Base-by-base conservation (phyloP, 2,113 vertebrate genomes). In the Mystacornis crossleyi region DNA sequence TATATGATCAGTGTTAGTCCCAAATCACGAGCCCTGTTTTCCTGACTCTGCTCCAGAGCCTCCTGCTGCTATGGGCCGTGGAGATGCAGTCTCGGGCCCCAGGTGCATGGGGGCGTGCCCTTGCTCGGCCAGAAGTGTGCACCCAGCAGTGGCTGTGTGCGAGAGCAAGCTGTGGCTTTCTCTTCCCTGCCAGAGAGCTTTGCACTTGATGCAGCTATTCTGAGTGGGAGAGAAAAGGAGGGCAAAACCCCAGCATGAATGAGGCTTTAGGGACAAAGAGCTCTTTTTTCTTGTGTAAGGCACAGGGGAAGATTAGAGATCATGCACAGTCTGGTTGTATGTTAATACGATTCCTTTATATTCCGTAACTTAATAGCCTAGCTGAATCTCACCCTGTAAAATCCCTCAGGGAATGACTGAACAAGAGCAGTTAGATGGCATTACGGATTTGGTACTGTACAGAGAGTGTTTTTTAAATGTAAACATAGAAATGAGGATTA, bases 221-320 rank as follows among this genome's bases (percentile, higher is more conserved):
- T 3, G 4, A 58, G 50, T 4, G 10, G 34, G 36, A 93, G n/a
- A 67, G 85, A 78, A 91, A 88, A 89, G 81, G 66, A 81, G 75
- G 69, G 88, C 64, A 93, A 93, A 93, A 43, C n/a, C 55, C 15
- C 69, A 64, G 75, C 45, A 45, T 64, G 89, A 96, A 72, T 24
- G 57, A 89, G 83, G 67, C 71, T 90, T 74, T 74, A 78, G 65
- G 81, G 51, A 93, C 92, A 94, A 93, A 96, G 75, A 67, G 51
- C 72, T 83, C 81, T 88, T 92, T 96, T 83, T 86, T 43, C 80
- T 90, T 0, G 0, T 42, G 34, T 60, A 55, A 73, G 72, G 60
- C 73, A 50, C 61, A 20, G 48, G 43, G 47, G 48, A 83, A 92
- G 74, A 90, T 91, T 73, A 93, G 60, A 48, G 24, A 71, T 81